Evolutionary conservation across 2,113 vertebrate genomes (phyloP).

Genomic region (Petrocephalus microphthalmus): DNA sequence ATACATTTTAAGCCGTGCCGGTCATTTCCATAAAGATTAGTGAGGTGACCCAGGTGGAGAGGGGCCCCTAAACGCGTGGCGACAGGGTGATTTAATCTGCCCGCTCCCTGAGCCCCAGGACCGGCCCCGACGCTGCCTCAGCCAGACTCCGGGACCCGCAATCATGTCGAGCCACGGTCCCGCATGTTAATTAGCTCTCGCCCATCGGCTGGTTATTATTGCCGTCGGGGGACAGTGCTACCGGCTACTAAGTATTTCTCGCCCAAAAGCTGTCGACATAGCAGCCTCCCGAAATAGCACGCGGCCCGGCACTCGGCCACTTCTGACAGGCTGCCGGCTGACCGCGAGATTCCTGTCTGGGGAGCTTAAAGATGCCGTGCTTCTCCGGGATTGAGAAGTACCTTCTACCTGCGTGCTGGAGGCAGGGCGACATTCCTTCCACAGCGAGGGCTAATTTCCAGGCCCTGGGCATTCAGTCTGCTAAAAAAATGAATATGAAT

Average conservation of each 20-base stretch:
- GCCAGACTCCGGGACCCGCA: conserved; percentile 39
- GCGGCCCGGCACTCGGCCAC: neutral
- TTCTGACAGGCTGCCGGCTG: neutral
- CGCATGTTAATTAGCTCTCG: conserved; percentile 47
- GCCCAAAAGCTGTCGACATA: neutral
- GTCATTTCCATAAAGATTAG: conserved; percentile 51
- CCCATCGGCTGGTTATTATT: conserved; percentile 12
- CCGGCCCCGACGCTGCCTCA: conserved; percentile 32
- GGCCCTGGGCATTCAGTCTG: neutral
- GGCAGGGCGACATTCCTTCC: neutral
- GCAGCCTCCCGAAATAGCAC: neutral
- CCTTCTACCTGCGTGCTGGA: neutral
- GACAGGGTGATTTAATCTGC: conserved; percentile 54
- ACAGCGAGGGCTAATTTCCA: neutral
- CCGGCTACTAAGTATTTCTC: neutral
- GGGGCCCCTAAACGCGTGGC: conserved; percentile 28
- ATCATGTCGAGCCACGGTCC: conserved; percentile 40
- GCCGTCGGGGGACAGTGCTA: neutral
- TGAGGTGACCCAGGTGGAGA: conserved; percentile 38
- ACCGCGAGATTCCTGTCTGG: neutral
- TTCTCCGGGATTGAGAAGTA: neutral
- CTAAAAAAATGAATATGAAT: neutral
- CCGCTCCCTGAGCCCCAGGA: conserved; percentile 36
- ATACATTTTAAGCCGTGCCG: conserved; percentile 45
- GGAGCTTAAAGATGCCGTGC: neutral